Percentiles rank a stretch among this genome's conserved stretches.
These are phyloP conservation scores for Epicauta chinensis DNA, from an alignment of 1,140 invertebrate genomes.

Conservation along the genomic window DNA sequence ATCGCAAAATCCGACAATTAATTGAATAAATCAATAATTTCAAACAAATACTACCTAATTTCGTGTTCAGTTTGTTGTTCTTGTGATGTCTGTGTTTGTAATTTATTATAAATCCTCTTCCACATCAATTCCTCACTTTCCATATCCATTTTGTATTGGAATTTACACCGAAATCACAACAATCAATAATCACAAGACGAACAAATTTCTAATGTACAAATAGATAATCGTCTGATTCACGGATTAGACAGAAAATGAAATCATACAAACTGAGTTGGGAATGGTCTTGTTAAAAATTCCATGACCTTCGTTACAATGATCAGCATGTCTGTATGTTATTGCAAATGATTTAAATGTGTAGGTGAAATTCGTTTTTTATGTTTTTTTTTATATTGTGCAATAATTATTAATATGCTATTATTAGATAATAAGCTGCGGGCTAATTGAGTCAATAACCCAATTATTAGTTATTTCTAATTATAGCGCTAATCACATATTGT, in stretches of 20 bases:
- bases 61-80: conserved; percentile 31
- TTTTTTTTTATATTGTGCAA: no score
- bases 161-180: neutral
- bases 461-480: no score
- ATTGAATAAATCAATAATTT: no score
- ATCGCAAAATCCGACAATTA: no score
- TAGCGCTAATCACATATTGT: no score
- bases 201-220: conserved; percentile 7
- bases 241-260: neutral
- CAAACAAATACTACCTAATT: conserved; percentile 25
- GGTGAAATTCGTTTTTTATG: no score
- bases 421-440: no score
- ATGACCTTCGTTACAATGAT: neutral
- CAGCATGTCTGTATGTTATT: no score
- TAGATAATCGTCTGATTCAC: neutral
- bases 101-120: conserved; percentile 35
- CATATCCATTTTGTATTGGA: conserved; percentile 29
- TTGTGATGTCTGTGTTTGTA: conserved; percentile 31
- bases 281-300: neutral
- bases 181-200: neutral
- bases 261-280: neutral
- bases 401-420: no score
- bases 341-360: no score
- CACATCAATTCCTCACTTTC: conserved; percentile 35
- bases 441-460: no score